Percentiles rank a stretch among this genome's conserved stretches.
These are phyloP conservation scores for rat (Rattus norvegicus) DNA, from an alignment of 2,113 vertebrate species.

Conservation along the genomic window DNA sequence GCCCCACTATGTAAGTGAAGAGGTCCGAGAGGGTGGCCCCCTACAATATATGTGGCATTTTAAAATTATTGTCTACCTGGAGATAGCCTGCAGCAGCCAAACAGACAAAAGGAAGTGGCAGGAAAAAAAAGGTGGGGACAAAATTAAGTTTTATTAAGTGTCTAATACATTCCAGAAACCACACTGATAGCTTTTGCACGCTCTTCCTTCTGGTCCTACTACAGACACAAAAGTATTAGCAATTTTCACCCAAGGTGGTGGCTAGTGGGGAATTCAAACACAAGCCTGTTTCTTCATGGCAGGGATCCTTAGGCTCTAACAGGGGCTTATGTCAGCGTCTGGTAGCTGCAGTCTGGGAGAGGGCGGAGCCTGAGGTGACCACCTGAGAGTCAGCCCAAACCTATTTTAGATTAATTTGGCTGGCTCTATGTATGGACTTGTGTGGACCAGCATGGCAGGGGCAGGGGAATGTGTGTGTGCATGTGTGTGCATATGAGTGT, in stretches of 20 bases:
- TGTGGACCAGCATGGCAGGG: neutral
- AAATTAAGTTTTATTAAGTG: neutral
- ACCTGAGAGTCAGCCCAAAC: constrained; percentile 42
- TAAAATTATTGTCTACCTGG: neutral
- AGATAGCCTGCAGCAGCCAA: neutral
- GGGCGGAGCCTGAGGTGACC: accelerated
- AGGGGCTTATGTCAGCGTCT: neutral
- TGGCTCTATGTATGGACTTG: neutral
- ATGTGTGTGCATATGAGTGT: neutral
- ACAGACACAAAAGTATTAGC: neutral
- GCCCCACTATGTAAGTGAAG: neutral
- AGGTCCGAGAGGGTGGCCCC: neutral
- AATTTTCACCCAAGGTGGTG: neutral
- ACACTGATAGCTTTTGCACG: neutral
- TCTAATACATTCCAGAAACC: neutral
- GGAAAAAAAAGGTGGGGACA: neutral
- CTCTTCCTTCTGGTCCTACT: neutral
- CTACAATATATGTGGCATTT: neutral
- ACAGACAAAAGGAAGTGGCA: neutral
- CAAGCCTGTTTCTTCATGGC: neutral
- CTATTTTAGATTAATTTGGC: neutral
- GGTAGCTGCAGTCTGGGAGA: neutral
- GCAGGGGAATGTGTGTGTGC: neutral
- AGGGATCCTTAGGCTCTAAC: neutral
- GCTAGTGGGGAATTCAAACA: neutral